These are phyloP conservation scores for Gobio occitaniae DNA, from an alignment of 2,797 vertebrate species.

Conservation along the genomic window DNA sequence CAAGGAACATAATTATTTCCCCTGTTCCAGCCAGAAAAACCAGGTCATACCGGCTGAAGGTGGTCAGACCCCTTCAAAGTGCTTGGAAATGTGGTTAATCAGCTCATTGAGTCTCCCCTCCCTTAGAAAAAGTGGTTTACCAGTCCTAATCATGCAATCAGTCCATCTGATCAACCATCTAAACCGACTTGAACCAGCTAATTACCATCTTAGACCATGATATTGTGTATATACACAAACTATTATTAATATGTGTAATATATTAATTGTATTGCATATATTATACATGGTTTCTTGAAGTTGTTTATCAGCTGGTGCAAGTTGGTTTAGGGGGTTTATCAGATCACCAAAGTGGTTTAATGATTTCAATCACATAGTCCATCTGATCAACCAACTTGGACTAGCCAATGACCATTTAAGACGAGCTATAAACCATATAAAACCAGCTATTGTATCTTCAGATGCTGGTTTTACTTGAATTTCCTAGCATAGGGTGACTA, in stretches of 20 bases:
- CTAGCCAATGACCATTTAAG: not conserved
- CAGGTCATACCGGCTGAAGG: conserved; percentile 18
- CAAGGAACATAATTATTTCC: conserved; percentile 60
- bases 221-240: not conserved
- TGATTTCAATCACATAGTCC: not conserved
- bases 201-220: not conserved
- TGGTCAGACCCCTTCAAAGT: not conserved
- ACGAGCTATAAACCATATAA: not conserved
- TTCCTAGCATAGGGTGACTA: not conserved
- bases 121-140: not conserved
- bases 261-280: not conserved
- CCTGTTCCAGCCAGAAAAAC: conserved; percentile 42
- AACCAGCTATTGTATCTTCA: not conserved
- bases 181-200: not conserved
- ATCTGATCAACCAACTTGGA: not conserved
- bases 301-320: not conserved
- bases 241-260: not conserved
- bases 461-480: not conserved
- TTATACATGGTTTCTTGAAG: not conserved
- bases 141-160: not conserved
- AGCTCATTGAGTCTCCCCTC: not conserved
- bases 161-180: not conserved
- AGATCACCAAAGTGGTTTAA: not conserved
- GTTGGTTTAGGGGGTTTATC: not conserved
- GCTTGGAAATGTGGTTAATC: not conserved